phyloP scores from a whole-genome alignment of 2,888 invertebrate genomes.

The Drosophila prostipennis region DNA sequence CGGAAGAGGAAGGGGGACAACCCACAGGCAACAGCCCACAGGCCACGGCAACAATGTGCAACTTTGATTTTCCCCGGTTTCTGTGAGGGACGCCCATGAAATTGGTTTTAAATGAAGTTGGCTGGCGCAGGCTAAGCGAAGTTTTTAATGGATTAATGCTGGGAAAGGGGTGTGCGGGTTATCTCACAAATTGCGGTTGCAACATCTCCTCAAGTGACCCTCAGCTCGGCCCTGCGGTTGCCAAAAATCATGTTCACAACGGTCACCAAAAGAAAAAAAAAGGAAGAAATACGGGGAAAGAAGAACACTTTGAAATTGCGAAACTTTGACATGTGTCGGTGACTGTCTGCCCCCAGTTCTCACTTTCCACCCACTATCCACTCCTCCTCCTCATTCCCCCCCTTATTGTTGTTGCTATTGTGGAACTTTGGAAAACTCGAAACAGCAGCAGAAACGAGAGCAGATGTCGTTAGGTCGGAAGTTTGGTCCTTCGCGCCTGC shows the following conservation, averaged over 20 bases:
- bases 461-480: conserved; percentile 27
- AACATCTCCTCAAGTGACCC: not conserved
- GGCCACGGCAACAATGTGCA: conserved; percentile 33
- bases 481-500: conserved; percentile 8
- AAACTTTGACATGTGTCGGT: conserved; percentile 73
- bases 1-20: conserved; percentile 6
- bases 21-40: not conserved
- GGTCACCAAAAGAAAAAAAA: not conserved
- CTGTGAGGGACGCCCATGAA: conserved; percentile 27
- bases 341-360: conserved; percentile 21
- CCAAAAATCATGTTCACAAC: conserved; percentile 57
- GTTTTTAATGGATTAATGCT: conserved; percentile 70
- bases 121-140: conserved; percentile 46
- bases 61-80: conserved; percentile 17
- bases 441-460: conserved; percentile 2
- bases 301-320: conserved; percentile 64
- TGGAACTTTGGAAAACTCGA: conserved; percentile 54
- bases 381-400: not conserved
- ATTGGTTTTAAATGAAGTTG: conserved; percentile 64
- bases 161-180: not conserved
- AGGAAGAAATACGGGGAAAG: not conserved
- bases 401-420: conserved; percentile 11
- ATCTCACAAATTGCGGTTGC: conserved; percentile 43
- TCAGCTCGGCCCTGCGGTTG: conserved; percentile 34
- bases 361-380: conserved; percentile 12